Evolutionary conservation across 2,888 invertebrate species (phyloP).

Genomic region (Pharmacophagus antenor): DNA sequence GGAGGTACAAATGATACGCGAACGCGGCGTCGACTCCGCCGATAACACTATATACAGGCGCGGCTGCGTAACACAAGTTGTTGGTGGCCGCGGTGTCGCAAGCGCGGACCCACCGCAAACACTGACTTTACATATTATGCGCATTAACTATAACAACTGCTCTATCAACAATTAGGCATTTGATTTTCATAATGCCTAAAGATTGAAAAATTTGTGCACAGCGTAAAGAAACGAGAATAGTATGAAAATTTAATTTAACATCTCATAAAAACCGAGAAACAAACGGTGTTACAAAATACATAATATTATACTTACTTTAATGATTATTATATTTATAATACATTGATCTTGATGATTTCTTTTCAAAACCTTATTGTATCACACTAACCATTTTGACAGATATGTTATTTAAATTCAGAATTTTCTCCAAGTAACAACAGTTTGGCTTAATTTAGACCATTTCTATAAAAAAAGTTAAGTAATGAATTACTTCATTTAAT

Average conservation of each 20-base stretch:
- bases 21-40: slow-evolving; percentile 50
- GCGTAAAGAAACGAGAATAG: slow-evolving; percentile 67
- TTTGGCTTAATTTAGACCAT: slow-evolving; percentile 71
- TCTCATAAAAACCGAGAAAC: slow-evolving; percentile 77
- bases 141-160: slow-evolving; percentile 65
- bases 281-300: slow-evolving; percentile 78
- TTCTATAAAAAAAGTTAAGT: slow-evolving; percentile 57
- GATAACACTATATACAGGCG: slow-evolving; percentile 66
- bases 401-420: slow-evolving; percentile 81
- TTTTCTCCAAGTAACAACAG: slow-evolving; percentile 77
- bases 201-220: slow-evolving; percentile 68
- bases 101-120: slow-evolving; percentile 43
- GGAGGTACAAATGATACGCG: slow-evolving; percentile 62
- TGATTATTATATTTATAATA: slow-evolving; percentile 78
- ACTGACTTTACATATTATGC: slow-evolving; percentile 57
- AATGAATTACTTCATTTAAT: slow-evolving; percentile 53
- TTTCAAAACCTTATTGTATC: slow-evolving; percentile 76
- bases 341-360: slow-evolving; percentile 76
- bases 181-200: slow-evolving; percentile 53
- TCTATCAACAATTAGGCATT: slow-evolving; percentile 57
- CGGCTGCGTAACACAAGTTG: slow-evolving; percentile 37
- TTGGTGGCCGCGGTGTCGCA: slow-evolving; percentile 38
- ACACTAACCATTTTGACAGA: slow-evolving; percentile 82
- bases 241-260: slow-evolving; percentile 66
- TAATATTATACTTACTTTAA: slow-evolving; percentile 75